phyloP scores from a whole-genome alignment of 2,888 invertebrate species.

The Protonemura montana region DNA sequence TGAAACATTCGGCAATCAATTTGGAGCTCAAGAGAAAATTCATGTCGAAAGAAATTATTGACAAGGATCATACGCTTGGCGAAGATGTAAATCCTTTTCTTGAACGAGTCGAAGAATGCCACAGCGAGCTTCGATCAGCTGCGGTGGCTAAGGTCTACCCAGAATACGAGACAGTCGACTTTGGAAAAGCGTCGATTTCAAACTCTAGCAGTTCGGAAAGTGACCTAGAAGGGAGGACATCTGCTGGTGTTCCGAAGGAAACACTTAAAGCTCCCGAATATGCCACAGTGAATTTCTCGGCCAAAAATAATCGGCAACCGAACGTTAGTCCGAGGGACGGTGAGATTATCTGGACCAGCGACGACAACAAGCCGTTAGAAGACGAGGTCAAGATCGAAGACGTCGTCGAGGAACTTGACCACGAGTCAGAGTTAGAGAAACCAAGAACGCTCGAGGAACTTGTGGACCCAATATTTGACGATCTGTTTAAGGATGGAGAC shows the following conservation, averaged over 20 bases:
- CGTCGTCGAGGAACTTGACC: not conserved
- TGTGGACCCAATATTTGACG: not conserved
- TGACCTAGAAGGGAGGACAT: too few relatives aligned
- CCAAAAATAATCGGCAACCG: not conserved
- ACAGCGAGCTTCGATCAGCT: not conserved
- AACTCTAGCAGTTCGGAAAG: not conserved
- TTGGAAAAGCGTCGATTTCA: not conserved
- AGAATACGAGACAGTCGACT: not conserved
- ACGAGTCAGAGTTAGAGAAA: not conserved
- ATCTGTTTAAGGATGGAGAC: not conserved
- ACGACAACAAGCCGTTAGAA: not conserved
- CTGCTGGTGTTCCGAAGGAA: too few relatives aligned
- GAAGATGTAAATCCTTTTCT: not conserved
- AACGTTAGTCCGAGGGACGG: not conserved
- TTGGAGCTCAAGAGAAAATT: slow-evolving; percentile 9
- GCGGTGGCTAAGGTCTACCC: not conserved
- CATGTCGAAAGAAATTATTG: not conserved
- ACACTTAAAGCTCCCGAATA: not conserved
- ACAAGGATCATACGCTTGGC: not conserved
- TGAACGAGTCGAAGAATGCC: slow-evolving; percentile 1
- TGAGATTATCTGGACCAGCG: not conserved
- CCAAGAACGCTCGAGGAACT: not conserved
- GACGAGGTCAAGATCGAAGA: not conserved
- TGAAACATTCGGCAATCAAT: not conserved
- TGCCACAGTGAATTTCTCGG: not conserved